Base-by-base conservation (phyloP, 2,797 vertebrate genomes). In the Megalops cyprinoides region DNA sequence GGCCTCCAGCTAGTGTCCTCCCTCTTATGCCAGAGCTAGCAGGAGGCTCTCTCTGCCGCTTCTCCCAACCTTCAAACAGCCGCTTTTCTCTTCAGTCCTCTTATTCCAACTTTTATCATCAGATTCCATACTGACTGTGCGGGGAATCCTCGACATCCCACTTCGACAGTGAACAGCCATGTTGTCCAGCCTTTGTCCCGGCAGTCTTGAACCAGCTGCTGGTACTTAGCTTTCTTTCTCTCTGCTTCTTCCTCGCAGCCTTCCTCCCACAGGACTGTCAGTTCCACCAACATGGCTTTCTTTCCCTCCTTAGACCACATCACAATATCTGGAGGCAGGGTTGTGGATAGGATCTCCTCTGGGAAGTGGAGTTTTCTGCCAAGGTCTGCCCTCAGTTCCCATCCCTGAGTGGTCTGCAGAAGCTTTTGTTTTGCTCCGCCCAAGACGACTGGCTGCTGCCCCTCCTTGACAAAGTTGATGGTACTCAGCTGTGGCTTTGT, bases 11-110 rank as follows among this genome's bases (percentile, higher is more conserved):
- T n/a, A n/a, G n/a, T n/a, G n/a, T n/a, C n/a, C n/a, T n/a, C n/a
- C n/a, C n/a, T n/a, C 69, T 80, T 82, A 23, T 15, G 71, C 80
- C 79, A 77, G 28, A 79, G 37, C 34, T 73, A 82, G 34, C 77
- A 74, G 62, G n/a, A 79, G 20, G 60, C 77, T 77, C 62, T 12
- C 46, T 79, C 53, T 51, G n/a, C n/a, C n/a, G n/a, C n/a, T n/a
- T n/a, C n/a, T n/a, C n/a, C n/a, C n/a, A n/a, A n/a, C n/a, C n/a
- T 82, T 2, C 6, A 25, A 76, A 25, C 62, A 12, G 34, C 78
- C n/a, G 42, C 8, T 28, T 49, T 74, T 5, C 14, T 51, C 7
- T 25, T 20, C 6, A 9, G 14, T 48, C 67, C 67, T 37, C 25
- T 49, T 6, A 74, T 25, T 18, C 81, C 51, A 23, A 51, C 6